Base-by-base conservation (phyloP, 2,113 vertebrate species). In the Phylloscopus whistleri region DNA sequence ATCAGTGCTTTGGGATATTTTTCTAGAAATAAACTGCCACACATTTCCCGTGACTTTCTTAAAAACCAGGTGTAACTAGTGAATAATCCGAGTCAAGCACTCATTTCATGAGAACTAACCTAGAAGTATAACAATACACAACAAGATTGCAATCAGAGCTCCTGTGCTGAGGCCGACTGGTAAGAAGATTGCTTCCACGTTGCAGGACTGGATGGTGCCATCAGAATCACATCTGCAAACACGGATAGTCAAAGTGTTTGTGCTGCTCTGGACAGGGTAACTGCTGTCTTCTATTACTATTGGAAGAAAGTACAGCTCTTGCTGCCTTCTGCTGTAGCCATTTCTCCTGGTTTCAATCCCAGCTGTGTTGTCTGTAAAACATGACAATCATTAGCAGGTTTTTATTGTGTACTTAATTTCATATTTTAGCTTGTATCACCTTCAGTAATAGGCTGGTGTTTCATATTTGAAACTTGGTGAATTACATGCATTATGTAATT, bases 91-190 rank as follows among this genome's bases (percentile, higher is more conserved):
- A 93, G 14, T 68, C 69, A 79, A 11, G 5, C 6, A 30, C 8
- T 62, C n/a, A n/a, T 70, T 73, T 80, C 37, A 80, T 7, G 56
- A 52, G 53, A 67, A 98, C 99, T 98, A 90, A 99, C 99, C 99
- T 97, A 99, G 96, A 67, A 99, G 98, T 94, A 99, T 99, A 96
- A 99, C 70, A 91, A 99, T 98, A 85, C 99, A 99, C 55, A 99
- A 96, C 46, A 99, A 98, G 86, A 99, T 99, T 91, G 99, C 99
- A 53, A 99, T 98, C 95, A 99, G 96, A 1, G 99, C 99, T 39
- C 99, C 99, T 2, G 99, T 99, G 97, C 99, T 99, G 60, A 99
- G 99, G 64, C 99, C 99, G 28, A 99, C 99, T 23, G 99, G 99
- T 49, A 99, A 98, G 91, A 99, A 99, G 96, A 99, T 98, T 91